Percentiles rank a stretch among this genome's conserved stretches.
phyloP scores from a whole-genome alignment of 2,113 vertebrate genomes.

The Chrysemys picta region DNA sequence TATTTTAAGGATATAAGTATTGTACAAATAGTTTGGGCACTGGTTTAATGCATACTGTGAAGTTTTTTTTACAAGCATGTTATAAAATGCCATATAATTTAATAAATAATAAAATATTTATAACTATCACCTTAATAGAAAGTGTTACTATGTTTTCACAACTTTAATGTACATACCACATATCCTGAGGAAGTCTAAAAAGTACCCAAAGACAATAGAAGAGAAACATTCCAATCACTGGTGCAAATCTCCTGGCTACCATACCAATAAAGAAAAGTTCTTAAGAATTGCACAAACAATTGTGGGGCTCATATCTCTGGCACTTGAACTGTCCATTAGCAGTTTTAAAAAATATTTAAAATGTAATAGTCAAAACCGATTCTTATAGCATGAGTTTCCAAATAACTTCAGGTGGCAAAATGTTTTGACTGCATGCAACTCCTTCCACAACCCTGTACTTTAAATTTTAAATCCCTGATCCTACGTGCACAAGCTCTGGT shows the following conservation, averaged over 20 bases:
- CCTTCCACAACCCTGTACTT: neutral
- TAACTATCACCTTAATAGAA: constrained; percentile 61
- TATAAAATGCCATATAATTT: constrained; percentile 34
- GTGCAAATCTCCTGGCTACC: constrained; percentile 13
- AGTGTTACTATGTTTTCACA: constrained; percentile 45
- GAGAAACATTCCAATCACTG: neutral
- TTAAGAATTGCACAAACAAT: neutral
- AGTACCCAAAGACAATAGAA: constrained; percentile 25
- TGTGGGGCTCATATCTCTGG: neutral
- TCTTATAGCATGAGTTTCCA: neutral
- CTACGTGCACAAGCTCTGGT: neutral
- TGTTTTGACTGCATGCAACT: constrained; percentile 1
- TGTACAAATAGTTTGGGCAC: constrained; percentile 47
- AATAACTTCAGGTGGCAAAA: constrained; percentile 3
- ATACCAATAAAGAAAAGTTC: neutral
- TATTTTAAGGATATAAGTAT: constrained; percentile 66
- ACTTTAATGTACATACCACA: neutral
- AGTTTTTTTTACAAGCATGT: constrained; percentile 50
- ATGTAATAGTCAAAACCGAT: neutral
- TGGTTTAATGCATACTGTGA: constrained; percentile 9
- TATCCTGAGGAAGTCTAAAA: neutral
- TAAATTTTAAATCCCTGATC: neutral
- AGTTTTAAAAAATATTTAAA: neutral
- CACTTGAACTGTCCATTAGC: neutral
- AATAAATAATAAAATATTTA: constrained; percentile 69